Base-by-base conservation (phyloP, 1,140 invertebrate species). In the Lordiphosa collinella region DNA sequence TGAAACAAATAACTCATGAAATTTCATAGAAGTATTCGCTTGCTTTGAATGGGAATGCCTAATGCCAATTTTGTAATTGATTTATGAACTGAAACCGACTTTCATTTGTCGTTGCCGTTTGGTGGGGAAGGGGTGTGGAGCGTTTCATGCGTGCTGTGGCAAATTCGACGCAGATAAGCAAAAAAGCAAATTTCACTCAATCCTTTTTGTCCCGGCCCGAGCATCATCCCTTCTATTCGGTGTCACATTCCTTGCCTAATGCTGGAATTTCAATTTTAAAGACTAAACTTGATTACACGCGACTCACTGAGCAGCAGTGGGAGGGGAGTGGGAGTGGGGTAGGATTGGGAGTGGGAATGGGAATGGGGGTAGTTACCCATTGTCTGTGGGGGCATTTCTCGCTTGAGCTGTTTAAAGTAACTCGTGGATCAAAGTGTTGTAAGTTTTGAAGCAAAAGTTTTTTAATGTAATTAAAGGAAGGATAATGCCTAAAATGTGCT, bases 191-290 rank as follows among this genome's bases (percentile, higher is more conserved):
- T 35, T 32, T 51, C 35, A 22, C 6, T 2, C 31, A 68, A 48
- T 59, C 54, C 53, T 35, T 59, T 51, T 47, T 18, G n/a, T n/a
- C n/a, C n/a, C 16, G 9, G 5, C 3, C n/a, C 14, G 31, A 47
- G 43, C n/a, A n/a, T n/a, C 48, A 62, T 36, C 57, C 44, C 55
- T 55, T 59, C 36, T 34, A 46, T 38, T 34, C 56, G 48, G 36
- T 51, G 64, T 57, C 22, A 62, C 76, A 80, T 84, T 82, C 71
- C 72, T 63, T 18, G 55, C 43, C 71, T 82, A 82, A 76, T 82
- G 78, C 76, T 51, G 76, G 76, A 82, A 82, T 82, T 82, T 84
- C 76, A 82, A 84, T 82, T 82, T 84, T 84, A 84, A 82, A 84
- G 72, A 82, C 76, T 68, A 76, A 82, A 84, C 71, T 84, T 84